phyloP scores from a whole-genome alignment of 2,888 invertebrate genomes.

The Cremastinae sp. region DNA sequence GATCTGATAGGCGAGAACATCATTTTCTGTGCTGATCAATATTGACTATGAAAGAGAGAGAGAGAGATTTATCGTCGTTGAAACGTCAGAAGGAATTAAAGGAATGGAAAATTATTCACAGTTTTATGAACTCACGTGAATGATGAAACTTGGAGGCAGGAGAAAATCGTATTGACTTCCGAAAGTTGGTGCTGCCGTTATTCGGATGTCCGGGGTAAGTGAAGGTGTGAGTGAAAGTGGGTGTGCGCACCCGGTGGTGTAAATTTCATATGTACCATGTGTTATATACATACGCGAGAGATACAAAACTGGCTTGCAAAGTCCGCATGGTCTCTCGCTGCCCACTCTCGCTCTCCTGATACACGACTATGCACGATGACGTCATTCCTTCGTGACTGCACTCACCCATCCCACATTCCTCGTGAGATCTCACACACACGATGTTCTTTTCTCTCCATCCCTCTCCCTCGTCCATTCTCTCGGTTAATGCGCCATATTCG shows the following conservation, averaged over 20 bases:
- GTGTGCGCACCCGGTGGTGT: too few species aligned
- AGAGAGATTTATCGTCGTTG: background rate
- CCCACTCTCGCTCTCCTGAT: constrained; percentile 68
- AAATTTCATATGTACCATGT: background rate
- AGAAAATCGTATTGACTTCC: background rate
- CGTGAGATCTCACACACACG: constrained; percentile 54
- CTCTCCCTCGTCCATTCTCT: constrained; percentile 47
- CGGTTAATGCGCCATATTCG: constrained; percentile 38
- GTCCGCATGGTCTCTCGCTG: constrained; percentile 62
- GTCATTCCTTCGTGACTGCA: constrained; percentile 72
- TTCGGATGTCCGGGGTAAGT: background rate
- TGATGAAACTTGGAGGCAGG: too few species aligned
- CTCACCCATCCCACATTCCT: constrained; percentile 75
- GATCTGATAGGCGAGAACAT: constrained; percentile 32
- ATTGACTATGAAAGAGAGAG: background rate
- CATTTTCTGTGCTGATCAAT: constrained; percentile 38
- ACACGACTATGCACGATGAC: constrained; percentile 71
- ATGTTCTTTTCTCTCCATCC: constrained; percentile 47
- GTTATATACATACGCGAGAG: background rate
- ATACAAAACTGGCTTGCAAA: constrained; percentile 55
- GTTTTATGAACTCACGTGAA: too few species aligned
- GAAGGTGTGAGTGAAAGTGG: background rate
- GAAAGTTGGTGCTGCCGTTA: background rate
- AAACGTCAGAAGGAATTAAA: background rate
- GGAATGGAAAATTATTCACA: background rate